Evolutionary conservation across 2,113 vertebrate species (phyloP).

Genomic region (Ptyas mucosa): DNA sequence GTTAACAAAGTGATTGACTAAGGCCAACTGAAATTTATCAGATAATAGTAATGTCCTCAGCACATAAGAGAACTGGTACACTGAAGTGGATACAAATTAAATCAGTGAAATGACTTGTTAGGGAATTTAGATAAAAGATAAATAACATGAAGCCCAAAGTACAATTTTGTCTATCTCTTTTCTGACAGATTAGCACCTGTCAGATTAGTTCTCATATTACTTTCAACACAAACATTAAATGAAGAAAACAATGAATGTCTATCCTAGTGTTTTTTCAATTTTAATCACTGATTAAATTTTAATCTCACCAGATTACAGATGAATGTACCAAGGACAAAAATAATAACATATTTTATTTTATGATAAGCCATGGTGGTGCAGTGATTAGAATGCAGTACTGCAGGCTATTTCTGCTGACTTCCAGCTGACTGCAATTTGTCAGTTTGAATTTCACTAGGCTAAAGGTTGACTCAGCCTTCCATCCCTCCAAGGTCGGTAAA

Average conservation of each 20-base stretch:
- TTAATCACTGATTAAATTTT: not conserved
- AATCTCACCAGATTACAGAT: not conserved
- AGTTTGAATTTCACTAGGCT: no score
- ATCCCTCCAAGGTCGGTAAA: no score
- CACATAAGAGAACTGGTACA: not conserved
- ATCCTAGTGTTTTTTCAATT: not conserved
- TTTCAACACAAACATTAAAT: not conserved
- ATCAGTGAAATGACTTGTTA: not conserved
- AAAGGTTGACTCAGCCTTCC: no score
- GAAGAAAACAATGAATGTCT: not conserved
- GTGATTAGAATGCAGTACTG: no score
- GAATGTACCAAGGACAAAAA: not conserved
- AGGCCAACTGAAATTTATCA: not conserved
- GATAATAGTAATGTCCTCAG: not conserved
- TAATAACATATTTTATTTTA: not conserved
- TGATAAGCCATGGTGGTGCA: no score
- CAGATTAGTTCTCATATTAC: not conserved
- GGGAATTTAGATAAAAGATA: not conserved
- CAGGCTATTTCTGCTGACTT: no score
- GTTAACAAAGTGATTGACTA: not conserved
- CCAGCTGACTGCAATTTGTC: no score
- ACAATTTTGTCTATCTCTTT: not conserved
- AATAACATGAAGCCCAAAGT: not conserved
- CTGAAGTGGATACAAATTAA: not conserved
- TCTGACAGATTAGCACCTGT: not conserved